phyloP scores from a whole-genome alignment of 2,888 invertebrate species.

The Drosophila acutilabella region DNA sequence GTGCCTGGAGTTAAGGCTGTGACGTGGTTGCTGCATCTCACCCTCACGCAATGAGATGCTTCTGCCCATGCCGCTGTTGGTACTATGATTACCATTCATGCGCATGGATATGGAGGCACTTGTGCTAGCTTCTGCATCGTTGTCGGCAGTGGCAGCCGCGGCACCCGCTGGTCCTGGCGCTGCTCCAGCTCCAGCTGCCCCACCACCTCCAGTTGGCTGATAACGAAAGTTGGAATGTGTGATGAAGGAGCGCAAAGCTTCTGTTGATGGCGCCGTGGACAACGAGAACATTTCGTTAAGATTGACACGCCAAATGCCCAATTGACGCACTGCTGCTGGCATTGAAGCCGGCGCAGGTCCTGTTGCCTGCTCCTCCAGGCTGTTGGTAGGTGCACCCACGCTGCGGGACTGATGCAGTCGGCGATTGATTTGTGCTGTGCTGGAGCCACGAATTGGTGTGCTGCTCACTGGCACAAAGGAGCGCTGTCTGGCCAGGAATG shows the following conservation, averaged over 20 bases:
- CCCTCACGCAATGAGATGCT: slow-evolving; percentile 68
- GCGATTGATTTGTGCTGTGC: slow-evolving; percentile 60
- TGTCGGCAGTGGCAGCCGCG: slow-evolving; percentile 35
- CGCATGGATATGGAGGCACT: slow-evolving; percentile 31
- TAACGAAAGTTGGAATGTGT: slow-evolving; percentile 77
- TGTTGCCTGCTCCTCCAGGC: slow-evolving; percentile 33
- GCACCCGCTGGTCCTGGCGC: background rate
- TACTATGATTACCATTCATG: slow-evolving; percentile 22
- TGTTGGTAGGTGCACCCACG: slow-evolving; percentile 42
- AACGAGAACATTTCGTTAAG: slow-evolving; percentile 81
- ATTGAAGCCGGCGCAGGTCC: slow-evolving; percentile 15
- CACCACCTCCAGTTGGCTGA: slow-evolving; percentile 43
- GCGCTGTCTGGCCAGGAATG: slow-evolving; percentile 61
- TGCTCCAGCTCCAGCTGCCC: background rate
- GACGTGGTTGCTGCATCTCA: slow-evolving; percentile 57
- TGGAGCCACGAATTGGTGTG: slow-evolving; percentile 44
- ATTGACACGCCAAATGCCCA: slow-evolving; percentile 81
- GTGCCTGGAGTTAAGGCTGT: slow-evolving; percentile 42
- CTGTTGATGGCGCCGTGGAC: slow-evolving; percentile 78
- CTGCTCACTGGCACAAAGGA: slow-evolving; percentile 58
- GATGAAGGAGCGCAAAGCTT: slow-evolving; percentile 80
- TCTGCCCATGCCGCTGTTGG: slow-evolving; percentile 52
- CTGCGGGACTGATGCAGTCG: slow-evolving; percentile 59
- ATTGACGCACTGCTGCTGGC: slow-evolving; percentile 40
- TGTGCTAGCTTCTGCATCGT: slow-evolving; percentile 27